Conservation (phyloP, 2,797 vertebrate genomes). For the Alauda arvensis region DNA sequence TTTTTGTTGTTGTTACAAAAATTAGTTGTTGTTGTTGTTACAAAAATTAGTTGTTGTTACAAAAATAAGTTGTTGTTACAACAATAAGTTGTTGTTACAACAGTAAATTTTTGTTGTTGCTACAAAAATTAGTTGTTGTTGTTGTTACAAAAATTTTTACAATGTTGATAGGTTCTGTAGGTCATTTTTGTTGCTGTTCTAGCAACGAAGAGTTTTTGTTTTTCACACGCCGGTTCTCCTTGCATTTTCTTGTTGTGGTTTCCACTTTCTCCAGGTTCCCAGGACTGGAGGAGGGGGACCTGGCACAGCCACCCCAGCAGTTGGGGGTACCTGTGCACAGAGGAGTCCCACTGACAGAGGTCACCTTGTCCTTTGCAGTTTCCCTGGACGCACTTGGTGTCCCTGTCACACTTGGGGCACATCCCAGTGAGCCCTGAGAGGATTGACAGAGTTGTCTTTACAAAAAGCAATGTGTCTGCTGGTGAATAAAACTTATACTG, state of each 20-base stretch:
- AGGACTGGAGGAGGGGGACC: not conserved
- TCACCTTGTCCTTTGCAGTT: not conserved
- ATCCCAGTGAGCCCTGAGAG: not conserved
- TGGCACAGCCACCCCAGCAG: not conserved
- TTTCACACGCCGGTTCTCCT: not conserved
- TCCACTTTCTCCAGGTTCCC: not conserved
- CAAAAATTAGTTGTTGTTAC: not conserved
- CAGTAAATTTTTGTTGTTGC: no score
- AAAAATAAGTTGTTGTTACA: not conserved
- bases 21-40: not conserved
- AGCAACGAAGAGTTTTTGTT: accelerated
- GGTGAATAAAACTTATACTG: no score
- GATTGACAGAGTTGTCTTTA: no score
- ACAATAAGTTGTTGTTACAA: no score
- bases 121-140: no score
- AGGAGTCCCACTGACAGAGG: not conserved
- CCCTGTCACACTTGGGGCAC: no score
- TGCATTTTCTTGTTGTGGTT: not conserved
- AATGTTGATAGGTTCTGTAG: not conserved
- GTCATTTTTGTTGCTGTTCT: accelerated
- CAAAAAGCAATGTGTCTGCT: no score
- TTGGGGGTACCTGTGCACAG: not conserved
- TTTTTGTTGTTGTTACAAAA: not conserved
- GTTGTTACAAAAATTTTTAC: not conserved
- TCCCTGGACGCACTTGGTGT: not conserved